Base-by-base conservation (phyloP, 1,140 invertebrate species). In the Dreissena polymorpha region DNA sequence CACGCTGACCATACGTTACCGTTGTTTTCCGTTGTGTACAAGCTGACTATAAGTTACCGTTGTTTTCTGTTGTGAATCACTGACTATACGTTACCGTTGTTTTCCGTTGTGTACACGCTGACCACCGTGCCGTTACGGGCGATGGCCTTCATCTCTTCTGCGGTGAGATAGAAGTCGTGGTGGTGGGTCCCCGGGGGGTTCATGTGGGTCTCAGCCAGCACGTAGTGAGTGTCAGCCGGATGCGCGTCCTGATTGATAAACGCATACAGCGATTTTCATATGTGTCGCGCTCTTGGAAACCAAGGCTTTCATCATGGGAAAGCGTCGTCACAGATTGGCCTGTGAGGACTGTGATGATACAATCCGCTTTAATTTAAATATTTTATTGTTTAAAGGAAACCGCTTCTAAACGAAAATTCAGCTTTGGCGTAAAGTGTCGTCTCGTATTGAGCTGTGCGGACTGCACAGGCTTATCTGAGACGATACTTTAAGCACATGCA, bases 101-200 rank as follows among this genome's bases (percentile, higher is more conserved):
- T 39, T 39, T 39, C 39, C 39, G 39, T 39, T 39, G 39, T 39
- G 39, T 39, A 71, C 21, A 84, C 63, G n/a, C 14, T 29, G 3
- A 84, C 64, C 0, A 50, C 67, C 1, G 67, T 60, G 8, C 72
- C 70, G 16, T 60, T 71, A 6, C 25, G 67, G 50, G 57, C 23
- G 0, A 86, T 39, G 6, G 18, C n/a, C 0, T 25, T 39, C 60
- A 80, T 60, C 21, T 86, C 75, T 51, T 74, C 76, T 7, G 50
- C 49, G 2, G 83, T 71, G 18, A 88, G 64, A 23, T 84, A 78
- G 0, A 88, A 68, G 13, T 73, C 75, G 67, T 88, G 85, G 0
- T 0, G 0, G 39, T 88, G 87, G 23, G 76, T 78, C 0, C 86
- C 84, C 0, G 53, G 51, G 13, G 74, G 75, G n/a, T 25, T 49